A percentile compares a stretch with the other conserved stretches of the same genome.
Conservation (phyloP, 1,140 invertebrate genomes). For the Penaeus vannamei region DNA sequence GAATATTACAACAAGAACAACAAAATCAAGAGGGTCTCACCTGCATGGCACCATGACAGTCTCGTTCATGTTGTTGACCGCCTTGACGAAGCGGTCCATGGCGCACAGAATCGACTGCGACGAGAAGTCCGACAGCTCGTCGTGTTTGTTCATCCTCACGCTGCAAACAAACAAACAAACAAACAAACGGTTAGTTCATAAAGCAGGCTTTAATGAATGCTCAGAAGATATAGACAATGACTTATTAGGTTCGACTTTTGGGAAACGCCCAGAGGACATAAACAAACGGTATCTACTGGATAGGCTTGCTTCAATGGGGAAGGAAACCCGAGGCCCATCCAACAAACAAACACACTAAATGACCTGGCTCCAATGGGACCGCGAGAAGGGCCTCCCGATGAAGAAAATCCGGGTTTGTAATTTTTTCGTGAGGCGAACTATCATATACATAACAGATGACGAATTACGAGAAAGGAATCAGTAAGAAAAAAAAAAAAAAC, state of each 20-base stretch:
- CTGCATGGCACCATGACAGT: slow-evolving; percentile 61
- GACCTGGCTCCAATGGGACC: no score
- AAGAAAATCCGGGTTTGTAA: no score
- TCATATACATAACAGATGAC: no score
- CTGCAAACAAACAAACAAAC: neutral
- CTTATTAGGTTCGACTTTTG: no score
- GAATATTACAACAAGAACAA: neutral
- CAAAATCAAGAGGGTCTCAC: neutral
- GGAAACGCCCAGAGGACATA: neutral
- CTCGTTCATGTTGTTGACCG: slow-evolving; percentile 60
- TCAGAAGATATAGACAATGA: neutral
- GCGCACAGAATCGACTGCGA: slow-evolving; percentile 58
- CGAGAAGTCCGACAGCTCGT: slow-evolving; percentile 53
- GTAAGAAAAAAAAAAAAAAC: no score
- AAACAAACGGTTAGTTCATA: neutral
- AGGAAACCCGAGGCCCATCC: no score
- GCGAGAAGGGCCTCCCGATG: no score
- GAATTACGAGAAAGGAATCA: no score
- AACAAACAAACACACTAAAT: no score
- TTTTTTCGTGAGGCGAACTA: no score
- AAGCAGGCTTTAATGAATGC: neutral
- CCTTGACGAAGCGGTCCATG: slow-evolving; percentile 60
- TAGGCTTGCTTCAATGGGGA: no score
- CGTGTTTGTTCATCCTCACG: slow-evolving; percentile 52
- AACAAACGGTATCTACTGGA: no score